Evolutionary conservation across 2,113 vertebrate genomes (phyloP), one percentile per base, ranked within the genome.

Genomic region (Neodon shergylaensis): DNA sequence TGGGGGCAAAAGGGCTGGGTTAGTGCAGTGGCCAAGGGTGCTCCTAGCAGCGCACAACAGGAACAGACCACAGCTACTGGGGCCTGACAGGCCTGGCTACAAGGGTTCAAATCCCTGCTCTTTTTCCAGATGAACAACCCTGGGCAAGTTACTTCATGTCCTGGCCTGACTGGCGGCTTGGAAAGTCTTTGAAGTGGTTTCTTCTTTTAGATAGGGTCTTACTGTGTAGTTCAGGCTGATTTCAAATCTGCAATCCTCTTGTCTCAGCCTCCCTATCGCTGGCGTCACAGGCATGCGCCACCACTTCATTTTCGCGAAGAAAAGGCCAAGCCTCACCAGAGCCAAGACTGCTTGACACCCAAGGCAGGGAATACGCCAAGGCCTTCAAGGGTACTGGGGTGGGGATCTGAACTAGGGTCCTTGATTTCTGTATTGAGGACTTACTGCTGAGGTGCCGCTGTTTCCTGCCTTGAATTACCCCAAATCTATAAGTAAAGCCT

Each of bases 1-100:
- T 99, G 98, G 0, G 3, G 36, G 47, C 47, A 21, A 10, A 49
- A 17, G 47, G 63, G 68, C 16, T 14, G 78, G 19, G 1, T 95
- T 58, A 94, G 70, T 0, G 0, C 1, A 6, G 10, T 0, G 19
- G 21, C 22, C 19, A 0, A 2, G 33, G 11, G 88, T 14, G 26
- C 28, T 76, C 26, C n/a, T 2, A 0, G 86, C 0, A 3, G 33
- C 33, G 31, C 47, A 39, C 52, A 58, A 36, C 77, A 8, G 12
- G 70, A n/a, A 8, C 6, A 39, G 66, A 6, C 7, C 9, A 26
- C 7, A 22, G 58, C 63, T 13, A 36, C 70, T 0, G 5, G 31
- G 70, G 47, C 39, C 90, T 5, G n/a, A 3, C 11, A n/a, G 24
- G 44, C 58, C 39, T 3, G 65, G 16, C 52, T n/a, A 42, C 70